These are phyloP conservation scores for Oxycera nigricornis DNA, from an alignment of 2,888 invertebrate species.

Conservation along the genomic window DNA sequence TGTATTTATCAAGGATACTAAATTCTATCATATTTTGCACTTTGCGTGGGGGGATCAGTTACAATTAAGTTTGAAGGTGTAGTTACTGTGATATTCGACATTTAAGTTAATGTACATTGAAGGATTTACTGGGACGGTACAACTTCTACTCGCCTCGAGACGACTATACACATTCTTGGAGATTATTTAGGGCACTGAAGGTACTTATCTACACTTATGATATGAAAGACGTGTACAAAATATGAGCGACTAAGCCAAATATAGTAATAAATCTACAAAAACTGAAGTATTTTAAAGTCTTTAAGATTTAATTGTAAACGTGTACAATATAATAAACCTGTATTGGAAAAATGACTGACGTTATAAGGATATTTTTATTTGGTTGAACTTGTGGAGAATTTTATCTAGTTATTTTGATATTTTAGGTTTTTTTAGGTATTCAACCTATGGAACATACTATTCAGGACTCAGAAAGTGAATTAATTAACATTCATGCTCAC, in stretches of 20 bases:
- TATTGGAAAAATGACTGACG: too few species aligned
- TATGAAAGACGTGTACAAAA: slow-evolving; percentile 20
- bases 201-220: neutral
- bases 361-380: too few species aligned
- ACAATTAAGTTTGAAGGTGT: slow-evolving; percentile 22
- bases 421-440: too few species aligned
- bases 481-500: too few species aligned
- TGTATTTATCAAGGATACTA: neutral
- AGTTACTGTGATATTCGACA: slow-evolving; percentile 46
- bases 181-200: neutral
- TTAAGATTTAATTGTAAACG: neutral
- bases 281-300: neutral
- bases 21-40: slow-evolving; percentile 4
- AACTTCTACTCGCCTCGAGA: slow-evolving; percentile 26
- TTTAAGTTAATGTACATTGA: slow-evolving; percentile 41
- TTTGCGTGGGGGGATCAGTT: neutral
- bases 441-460: too few species aligned
- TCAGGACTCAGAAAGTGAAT: too few species aligned
- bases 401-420: too few species aligned
- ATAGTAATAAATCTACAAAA: neutral
- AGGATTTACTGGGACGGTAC: neutral
- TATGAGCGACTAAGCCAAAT: neutral
- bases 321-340: neutral
- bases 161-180: slow-evolving; percentile 21
- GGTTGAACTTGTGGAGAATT: too few species aligned